Evolutionary conservation across 2,888 invertebrate genomes (phyloP).

Genomic region (Dryococelus australis): DNA sequence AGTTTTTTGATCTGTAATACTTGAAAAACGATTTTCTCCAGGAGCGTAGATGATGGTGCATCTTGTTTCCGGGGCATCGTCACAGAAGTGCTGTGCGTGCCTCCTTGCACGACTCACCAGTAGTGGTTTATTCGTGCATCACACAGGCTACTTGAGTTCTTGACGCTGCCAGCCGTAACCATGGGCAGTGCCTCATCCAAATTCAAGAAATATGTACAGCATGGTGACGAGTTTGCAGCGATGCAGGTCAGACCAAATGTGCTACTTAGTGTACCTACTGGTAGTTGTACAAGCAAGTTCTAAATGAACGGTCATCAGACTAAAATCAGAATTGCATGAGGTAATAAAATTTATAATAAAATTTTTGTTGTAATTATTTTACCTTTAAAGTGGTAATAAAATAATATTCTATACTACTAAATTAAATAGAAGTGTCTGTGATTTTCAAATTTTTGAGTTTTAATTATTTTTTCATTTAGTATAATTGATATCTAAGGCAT

Average conservation of each 20-base stretch:
- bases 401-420: too few species aligned
- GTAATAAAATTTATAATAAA: too few species aligned
- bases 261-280: background rate
- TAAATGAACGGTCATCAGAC: too few species aligned
- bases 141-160: constrained; percentile 32
- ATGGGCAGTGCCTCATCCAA: constrained; percentile 76
- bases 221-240: constrained; percentile 75
- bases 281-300: too few species aligned
- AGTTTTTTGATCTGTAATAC: too few species aligned
- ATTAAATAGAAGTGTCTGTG: too few species aligned
- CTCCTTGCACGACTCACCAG: background rate
- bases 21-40: background rate
- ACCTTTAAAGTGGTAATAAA: too few species aligned
- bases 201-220: constrained; percentile 72
- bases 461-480: too few species aligned
- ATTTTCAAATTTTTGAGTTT: too few species aligned
- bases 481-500: too few species aligned
- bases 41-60: constrained; percentile 16
- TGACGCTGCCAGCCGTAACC: constrained; percentile 35
- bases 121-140: background rate
- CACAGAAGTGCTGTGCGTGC: background rate
- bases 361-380: too few species aligned
- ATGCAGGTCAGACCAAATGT: constrained; percentile 61
- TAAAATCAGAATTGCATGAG: too few species aligned
- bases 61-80: background rate